A percentile compares a stretch with the other conserved stretches of the same genome.
phyloP scores from a whole-genome alignment of 2,113 vertebrate genomes.

The Daubentonia madagascariensis region DNA sequence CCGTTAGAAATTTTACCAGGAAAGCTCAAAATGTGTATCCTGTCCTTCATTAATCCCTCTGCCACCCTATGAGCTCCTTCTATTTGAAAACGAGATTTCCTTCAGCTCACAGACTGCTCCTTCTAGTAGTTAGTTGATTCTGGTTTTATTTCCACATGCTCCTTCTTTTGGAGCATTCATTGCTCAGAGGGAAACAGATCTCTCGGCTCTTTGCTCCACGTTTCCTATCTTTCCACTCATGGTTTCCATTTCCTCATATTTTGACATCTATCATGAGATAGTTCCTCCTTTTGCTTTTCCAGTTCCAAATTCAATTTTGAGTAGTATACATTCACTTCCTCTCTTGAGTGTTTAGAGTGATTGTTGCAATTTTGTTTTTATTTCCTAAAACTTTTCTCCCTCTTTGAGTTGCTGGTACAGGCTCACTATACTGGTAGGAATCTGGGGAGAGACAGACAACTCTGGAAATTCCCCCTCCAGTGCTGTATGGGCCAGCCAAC shows the following conservation, averaged over 20 bases:
- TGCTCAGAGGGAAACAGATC: background rate
- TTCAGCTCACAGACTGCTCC: background rate
- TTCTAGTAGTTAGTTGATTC: background rate
- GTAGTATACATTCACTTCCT: background rate
- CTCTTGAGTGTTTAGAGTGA: background rate
- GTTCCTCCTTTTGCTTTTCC: background rate
- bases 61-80: background rate
- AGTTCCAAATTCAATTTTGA: background rate
- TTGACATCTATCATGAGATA: background rate
- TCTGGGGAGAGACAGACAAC: background rate
- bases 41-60: background rate
- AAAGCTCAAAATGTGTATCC: background rate
- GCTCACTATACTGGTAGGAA: background rate
- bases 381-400: background rate
- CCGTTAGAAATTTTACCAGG: background rate
- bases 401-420: background rate
- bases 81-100: background rate
- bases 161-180: background rate
- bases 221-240: background rate
- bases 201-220: background rate
- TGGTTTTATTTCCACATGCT: background rate
- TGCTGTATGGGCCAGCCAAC: background rate
- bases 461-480: background rate
- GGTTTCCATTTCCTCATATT: background rate
- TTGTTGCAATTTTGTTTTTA: background rate